phyloP scores from a whole-genome alignment of 37 sponge, comb jelly and placozoan genomes.

The Ianthella basta region DNA sequence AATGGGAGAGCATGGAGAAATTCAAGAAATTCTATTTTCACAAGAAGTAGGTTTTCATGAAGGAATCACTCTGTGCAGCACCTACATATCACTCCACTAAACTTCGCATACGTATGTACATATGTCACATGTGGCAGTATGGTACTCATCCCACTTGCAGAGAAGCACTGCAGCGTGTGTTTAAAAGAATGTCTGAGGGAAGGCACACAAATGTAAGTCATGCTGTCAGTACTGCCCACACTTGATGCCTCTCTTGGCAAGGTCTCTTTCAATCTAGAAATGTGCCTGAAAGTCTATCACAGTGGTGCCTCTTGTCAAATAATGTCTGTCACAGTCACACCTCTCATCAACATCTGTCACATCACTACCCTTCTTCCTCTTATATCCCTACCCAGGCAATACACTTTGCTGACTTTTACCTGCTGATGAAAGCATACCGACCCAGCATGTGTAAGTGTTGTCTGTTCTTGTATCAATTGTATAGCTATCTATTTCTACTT shows the following conservation, averaged over 20 bases:
- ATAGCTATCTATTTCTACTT: background rate
- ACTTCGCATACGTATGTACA: no score
- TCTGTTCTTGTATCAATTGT: no score
- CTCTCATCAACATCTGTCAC: no score
- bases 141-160: conserved; percentile 13
- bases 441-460: conserved; percentile 64
- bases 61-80: no score
- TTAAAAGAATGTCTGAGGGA: background rate
- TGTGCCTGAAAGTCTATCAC: no score
- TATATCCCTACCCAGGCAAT: background rate
- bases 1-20: conserved; percentile 60
- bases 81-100: no score
- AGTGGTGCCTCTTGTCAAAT: no score
- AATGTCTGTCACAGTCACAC: no score
- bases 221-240: background rate
- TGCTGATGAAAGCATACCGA: conserved; percentile 57
- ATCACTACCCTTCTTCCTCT: no score
- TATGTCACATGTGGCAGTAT: no score
- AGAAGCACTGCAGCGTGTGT: conserved; percentile 63
- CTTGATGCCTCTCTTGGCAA: background rate
- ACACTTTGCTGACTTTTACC: conserved; percentile 69
- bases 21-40: conserved; percentile 70
- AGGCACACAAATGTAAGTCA: background rate
- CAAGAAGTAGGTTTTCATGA: conserved; percentile 51
- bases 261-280: no score